Evolutionary conservation across 2,797 vertebrate genomes (phyloP), one percentile per base, ranked within the genome.

Genomic region (Euthynnus affinis): DNA sequence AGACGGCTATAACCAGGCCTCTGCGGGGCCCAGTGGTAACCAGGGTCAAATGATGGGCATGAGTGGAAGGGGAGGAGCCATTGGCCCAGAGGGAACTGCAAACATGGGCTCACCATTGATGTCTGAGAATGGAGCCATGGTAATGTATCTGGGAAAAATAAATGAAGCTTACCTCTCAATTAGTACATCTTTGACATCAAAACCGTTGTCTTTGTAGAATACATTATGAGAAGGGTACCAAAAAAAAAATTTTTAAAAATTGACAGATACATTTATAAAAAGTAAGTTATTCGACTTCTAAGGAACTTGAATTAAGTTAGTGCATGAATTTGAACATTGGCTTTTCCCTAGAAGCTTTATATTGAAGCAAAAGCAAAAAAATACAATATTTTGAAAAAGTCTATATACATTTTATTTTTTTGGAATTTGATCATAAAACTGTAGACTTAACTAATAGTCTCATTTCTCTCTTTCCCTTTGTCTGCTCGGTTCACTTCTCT

Each of bases 1-100:
- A 99, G 98, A 99, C 97, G 96, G 97, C 91, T 99, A 96, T 97
- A 99, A 96, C 96, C 97, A 96, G 96, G 96, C 96, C 91, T 94
- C 97, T 91, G 96, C 96, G 4, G 93, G 90, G 71, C 83, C 93
- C 96, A 94, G 93, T 95, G 96, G 91, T 95, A 98, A 96, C 96
- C 98, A 97, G 96, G 97, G 96, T 91, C 97, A 97, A 95, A 97
- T 98, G 97, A 97, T 98, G 96, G 95, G 95, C 94, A 95, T 98
- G 96, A 97, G 96, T 94, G 97, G 95, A 96, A 96, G 97, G 96
- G 96, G 95, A 93, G 96, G 95, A 94, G 90, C 98, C 94, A 94
- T 96, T 93, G 96, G 96, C 87, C 95, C 96, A 81, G 98, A 98
- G 94, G 98, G 96, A 96, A 92, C 97, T 76, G 88, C 96, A 95